Conservation (phyloP, 2,797 vertebrate species). For the Enteromius afrohamiltoni region DNA sequence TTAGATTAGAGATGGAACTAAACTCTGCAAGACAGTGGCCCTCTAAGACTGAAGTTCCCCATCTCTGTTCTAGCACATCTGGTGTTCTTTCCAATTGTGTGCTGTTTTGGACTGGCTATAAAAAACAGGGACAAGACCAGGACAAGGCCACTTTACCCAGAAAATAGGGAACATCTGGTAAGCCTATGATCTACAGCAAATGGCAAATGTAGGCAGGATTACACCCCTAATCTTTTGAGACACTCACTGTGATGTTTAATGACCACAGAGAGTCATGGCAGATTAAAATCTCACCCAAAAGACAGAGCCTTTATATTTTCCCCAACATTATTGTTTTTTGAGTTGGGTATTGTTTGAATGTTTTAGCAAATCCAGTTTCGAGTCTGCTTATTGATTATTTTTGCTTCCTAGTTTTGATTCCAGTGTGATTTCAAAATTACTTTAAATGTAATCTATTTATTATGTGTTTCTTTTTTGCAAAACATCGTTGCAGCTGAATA, state of each 20-base stretch:
- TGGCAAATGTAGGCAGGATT: neutral
- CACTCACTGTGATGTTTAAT: neutral
- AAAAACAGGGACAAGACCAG: neutral
- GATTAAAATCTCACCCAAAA: neutral
- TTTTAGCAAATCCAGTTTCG: neutral
- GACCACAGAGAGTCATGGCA: neutral
- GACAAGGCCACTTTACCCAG: neutral
- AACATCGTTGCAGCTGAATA: neutral
- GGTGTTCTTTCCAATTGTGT: neutral
- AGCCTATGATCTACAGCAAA: neutral
- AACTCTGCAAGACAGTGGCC: neutral
- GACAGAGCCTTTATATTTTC: neutral
- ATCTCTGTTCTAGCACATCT: neutral
- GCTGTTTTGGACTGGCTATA: neutral
- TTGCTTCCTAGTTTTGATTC: neutral
- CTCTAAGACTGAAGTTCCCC: neutral
- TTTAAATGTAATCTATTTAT: neutral
- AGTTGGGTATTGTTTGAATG: neutral
- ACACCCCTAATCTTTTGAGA: neutral
- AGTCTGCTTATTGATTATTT: neutral
- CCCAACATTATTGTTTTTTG: neutral
- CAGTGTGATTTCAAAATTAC: neutral
- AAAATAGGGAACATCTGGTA: constrained; percentile 4
- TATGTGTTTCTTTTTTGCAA: neutral
- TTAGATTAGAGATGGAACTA: neutral